Base-by-base conservation (phyloP, 2,888 invertebrate genomes). In the Cantharis rufa region DNA sequence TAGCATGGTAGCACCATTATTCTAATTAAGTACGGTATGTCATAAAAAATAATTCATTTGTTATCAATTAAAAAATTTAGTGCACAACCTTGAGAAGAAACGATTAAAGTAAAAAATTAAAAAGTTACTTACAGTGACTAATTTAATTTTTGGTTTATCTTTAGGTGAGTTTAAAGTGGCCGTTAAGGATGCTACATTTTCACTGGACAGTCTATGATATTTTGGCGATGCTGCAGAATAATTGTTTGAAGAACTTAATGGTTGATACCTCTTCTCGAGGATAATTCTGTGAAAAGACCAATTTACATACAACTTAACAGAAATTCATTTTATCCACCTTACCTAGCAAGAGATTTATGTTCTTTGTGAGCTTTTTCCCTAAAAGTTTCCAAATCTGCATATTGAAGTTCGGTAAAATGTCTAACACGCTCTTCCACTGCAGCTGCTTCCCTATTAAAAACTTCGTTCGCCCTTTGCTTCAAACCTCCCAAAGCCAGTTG, bases 351-450 rank as follows among this genome's bases (percentile, higher is more conserved):
- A 86, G 91, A 89, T 87, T 92, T 91, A 86, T 93, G 92, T 87
- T 95, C 95, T 83, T 90, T 92, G 84, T 93, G 93, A 80, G 93
- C 93, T 85, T 91, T 92, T 86, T 94, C 94, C 84, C 92, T 92
- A 86, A 92, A 93, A 80, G 91, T 91, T 85, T 96, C 94, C 82
- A 95, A 90, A 81, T 92, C 90, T 78, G 92, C 91, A 89, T 94
- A 94, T 85, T 95, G 93, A 84, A 93, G 92, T 83, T 93, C 93
- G 80, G 93, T 92, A 88, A 91, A 96, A 78, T 91, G 91, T 84
- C 93, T 92, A 78, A 96, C 93, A 81, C 93, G 91, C 82, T 94
- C 94, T 84, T 95, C 95, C 69, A 94, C 92, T 2, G 91, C 91
- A 68, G 91, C 90, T 71, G 94, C 91, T 88, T 95, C 93, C 69